phyloP scores from a whole-genome alignment of 1,140 invertebrate genomes.

The Aphidius ervi region DNA sequence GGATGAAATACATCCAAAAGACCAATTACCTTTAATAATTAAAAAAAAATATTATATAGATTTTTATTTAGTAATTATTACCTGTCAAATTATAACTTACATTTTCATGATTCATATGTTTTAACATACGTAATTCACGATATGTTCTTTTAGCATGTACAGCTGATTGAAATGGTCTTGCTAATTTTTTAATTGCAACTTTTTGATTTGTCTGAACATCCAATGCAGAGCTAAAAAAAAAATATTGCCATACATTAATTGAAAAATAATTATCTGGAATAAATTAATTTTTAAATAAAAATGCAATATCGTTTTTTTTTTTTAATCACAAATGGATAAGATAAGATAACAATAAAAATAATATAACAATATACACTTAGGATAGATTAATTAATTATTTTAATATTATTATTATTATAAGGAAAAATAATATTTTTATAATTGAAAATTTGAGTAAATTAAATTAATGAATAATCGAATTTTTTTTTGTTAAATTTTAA shows the following conservation, averaged over 20 bases:
- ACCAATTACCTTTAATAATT: conserved; percentile 66
- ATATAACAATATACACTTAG: background rate
- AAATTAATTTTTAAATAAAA: too few relatives aligned
- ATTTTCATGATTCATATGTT: conserved; percentile 99
- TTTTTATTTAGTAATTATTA: background rate
- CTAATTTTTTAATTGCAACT: conserved; percentile 97
- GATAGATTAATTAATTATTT: background rate
- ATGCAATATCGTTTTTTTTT: too few relatives aligned
- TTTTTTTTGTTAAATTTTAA: too few relatives aligned
- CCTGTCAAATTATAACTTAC: conserved; percentile 57
- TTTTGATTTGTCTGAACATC: conserved; percentile 72
- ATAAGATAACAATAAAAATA: background rate
- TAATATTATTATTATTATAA: too few relatives aligned
- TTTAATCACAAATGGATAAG: too few relatives aligned
- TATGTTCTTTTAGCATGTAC: conserved; percentile 99
- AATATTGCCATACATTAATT: conserved; percentile 4
- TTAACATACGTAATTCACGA: conserved; percentile 91
- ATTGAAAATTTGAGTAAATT: too few relatives aligned
- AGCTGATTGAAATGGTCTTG: conserved; percentile 94
- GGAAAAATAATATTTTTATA: too few relatives aligned
- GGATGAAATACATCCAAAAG: conserved; percentile 94
- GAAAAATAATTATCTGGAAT: conserved; percentile 12
- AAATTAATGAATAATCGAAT: too few relatives aligned
- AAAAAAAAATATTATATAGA: conserved; percentile 13
- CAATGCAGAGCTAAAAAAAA: conserved; percentile 69